Percentiles rank a stretch among this genome's conserved stretches.
Conservation (phyloP, 2,113 vertebrate species). For the Aegotheles bennettii region DNA sequence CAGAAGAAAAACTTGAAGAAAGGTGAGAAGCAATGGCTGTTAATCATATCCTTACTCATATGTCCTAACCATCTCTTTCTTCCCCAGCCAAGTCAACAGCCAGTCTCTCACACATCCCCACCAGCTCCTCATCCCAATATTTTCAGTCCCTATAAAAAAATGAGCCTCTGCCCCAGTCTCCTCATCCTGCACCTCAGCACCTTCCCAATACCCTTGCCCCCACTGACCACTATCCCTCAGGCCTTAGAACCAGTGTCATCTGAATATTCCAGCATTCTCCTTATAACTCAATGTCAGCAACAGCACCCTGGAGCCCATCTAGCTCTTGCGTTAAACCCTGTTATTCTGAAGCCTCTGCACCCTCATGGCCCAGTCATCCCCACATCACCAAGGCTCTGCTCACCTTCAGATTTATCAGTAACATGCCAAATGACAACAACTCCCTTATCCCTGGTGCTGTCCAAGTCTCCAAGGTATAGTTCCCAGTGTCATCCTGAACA, state of each 20-base stretch:
- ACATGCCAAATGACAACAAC: neutral
- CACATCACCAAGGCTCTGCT: neutral
- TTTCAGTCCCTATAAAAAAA: neutral
- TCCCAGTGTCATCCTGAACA: neutral
- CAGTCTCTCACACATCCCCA: neutral
- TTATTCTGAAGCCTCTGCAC: neutral
- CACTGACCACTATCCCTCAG: neutral
- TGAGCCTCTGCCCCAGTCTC: neutral
- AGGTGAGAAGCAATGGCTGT: neutral
- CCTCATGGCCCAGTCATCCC: fast-evolving
- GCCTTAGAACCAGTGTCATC: neutral
- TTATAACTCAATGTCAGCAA: neutral
- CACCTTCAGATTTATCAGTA: neutral
- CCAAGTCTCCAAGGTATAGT: neutral
- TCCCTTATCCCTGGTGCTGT: neutral
- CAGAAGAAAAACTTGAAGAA: neutral
- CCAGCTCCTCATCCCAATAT: neutral
- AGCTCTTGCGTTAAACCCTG: neutral
- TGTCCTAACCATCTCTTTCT: neutral
- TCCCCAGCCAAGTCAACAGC: neutral
- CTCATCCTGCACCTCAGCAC: neutral
- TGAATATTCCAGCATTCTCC: neutral
- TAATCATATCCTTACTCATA: neutral
- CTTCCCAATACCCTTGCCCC: neutral
- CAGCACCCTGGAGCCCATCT: neutral